A percentile compares a stretch with the other conserved stretches of the same genome.
These are phyloP conservation scores for Percopsis transmontana DNA, from an alignment of 2,113 vertebrate genomes.

Conservation along the genomic window DNA sequence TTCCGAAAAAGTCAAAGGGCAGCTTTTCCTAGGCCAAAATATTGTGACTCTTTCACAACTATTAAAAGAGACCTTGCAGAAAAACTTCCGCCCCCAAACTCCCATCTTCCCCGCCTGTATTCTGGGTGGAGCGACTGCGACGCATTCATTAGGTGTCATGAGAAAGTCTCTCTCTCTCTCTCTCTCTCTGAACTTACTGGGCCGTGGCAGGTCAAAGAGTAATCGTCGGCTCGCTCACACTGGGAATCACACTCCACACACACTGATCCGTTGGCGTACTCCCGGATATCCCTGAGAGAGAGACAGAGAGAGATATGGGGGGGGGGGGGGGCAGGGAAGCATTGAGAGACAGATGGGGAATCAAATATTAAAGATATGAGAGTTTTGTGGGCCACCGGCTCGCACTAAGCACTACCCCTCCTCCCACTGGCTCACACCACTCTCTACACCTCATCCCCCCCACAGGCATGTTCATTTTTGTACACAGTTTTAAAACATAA, in stretches of 20 bases:
- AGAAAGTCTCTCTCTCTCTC: neutral
- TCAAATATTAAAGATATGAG: neutral
- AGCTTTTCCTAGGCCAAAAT: no score
- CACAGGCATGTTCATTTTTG: no score
- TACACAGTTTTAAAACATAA: no score
- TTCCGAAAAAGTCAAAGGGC: no score
- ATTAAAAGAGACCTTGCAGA: no score
- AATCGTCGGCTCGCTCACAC: constrained; percentile 91
- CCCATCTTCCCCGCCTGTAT: neutral
- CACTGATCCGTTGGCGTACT: constrained; percentile 90
- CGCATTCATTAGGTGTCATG: neutral
- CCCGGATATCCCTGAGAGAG: constrained; percentile 87
- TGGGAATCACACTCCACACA: constrained; percentile 94
- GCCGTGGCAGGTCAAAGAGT: constrained; percentile 88
- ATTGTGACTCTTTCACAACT: no score
- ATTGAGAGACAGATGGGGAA: constrained; percentile 12
- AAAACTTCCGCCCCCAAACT: neutral
- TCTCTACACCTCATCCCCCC: no score
- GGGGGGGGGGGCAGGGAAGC: neutral
- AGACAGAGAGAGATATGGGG: constrained; percentile 25
- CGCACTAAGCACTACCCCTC: no score
- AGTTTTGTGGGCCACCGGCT: neutral
- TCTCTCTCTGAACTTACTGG: constrained; percentile 80
- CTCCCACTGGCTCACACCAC: neutral
- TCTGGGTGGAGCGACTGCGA: neutral